These are phyloP conservation scores for Catajapyx aquilonaris DNA, from an alignment of 1,140 invertebrate species.

Conservation along the genomic window DNA sequence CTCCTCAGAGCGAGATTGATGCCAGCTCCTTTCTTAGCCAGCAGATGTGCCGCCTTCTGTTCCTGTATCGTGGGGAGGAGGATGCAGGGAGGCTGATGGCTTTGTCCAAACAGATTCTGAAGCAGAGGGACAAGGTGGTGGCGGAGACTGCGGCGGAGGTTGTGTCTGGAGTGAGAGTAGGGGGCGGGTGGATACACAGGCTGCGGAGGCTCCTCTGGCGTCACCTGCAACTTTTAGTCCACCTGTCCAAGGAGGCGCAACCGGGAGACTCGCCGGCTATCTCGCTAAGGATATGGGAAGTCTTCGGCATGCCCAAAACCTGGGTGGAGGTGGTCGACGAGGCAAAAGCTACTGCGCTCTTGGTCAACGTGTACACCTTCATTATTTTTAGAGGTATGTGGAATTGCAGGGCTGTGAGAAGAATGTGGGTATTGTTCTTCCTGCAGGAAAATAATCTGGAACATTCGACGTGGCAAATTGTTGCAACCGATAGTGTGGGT, in stretches of 20 bases:
- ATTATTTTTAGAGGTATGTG: constrained; percentile 5
- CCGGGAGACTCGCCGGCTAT: constrained; percentile 37
- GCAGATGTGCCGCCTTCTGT: constrained; percentile 32
- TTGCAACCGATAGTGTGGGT: neutral
- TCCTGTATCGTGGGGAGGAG: constrained; percentile 46
- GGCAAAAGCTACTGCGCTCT: constrained; percentile 18
- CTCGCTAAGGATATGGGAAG: constrained; percentile 50
- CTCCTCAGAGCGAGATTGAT: constrained; percentile 16
- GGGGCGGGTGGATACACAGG: constrained; percentile 27
- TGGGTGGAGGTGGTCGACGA: constrained; percentile 23
- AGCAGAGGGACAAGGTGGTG: constrained; percentile 31
- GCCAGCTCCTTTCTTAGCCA: constrained; percentile 20
- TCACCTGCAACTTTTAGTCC: neutral
- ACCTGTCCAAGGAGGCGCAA: constrained; percentile 16
- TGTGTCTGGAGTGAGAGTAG: too few relatives aligned
- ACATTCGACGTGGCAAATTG: neutral
- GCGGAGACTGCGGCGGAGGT: constrained; percentile 14
- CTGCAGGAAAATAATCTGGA: neutral
- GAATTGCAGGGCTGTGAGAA: neutral
- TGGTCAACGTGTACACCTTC: constrained; percentile 2
- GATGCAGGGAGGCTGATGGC: constrained; percentile 51
- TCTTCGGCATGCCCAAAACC: constrained; percentile 39
- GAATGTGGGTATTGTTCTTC: constrained; percentile 4
- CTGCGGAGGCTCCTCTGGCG: constrained; percentile 32
- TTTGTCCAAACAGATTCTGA: constrained; percentile 33